These are phyloP conservation scores for Apotomis betuletana DNA, from an alignment of 2,888 invertebrate species.

Conservation along the genomic window DNA sequence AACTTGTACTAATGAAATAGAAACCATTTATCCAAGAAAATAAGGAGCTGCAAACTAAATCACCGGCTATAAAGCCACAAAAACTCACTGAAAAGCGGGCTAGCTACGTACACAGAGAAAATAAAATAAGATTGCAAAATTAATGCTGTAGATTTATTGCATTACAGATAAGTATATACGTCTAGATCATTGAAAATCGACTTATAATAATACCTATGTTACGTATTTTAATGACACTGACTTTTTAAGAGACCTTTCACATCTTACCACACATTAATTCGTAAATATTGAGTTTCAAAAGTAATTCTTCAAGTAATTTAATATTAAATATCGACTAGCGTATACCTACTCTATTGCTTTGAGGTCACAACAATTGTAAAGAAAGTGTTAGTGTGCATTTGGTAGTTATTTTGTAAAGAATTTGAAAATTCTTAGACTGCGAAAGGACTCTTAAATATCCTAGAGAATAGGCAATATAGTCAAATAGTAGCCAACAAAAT, in stretches of 20 bases:
- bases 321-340: too few relatives aligned
- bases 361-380: neutral
- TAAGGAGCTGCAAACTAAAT: neutral
- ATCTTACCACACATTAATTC: neutral
- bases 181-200: constrained; percentile 27
- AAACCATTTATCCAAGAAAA: neutral
- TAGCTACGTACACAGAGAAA: neutral
- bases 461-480: constrained; percentile 51
- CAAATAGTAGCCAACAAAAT: constrained; percentile 66
- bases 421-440: constrained; percentile 6
- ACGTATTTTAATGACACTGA: constrained; percentile 21
- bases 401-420: neutral
- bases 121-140: neutral
- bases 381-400: neutral
- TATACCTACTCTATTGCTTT: neutral
- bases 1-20: constrained; percentile 3
- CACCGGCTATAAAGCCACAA: neutral
- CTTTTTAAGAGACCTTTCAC: constrained; percentile 21
- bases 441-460: constrained; percentile 38
- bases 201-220: constrained; percentile 31
- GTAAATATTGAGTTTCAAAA: neutral
- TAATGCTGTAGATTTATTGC: neutral
- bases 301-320: neutral
- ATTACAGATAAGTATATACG: constrained; percentile 21
- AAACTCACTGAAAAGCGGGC: neutral